Conservation (phyloP, 2,888 invertebrate genomes). For the Polydesmus complanatus region DNA sequence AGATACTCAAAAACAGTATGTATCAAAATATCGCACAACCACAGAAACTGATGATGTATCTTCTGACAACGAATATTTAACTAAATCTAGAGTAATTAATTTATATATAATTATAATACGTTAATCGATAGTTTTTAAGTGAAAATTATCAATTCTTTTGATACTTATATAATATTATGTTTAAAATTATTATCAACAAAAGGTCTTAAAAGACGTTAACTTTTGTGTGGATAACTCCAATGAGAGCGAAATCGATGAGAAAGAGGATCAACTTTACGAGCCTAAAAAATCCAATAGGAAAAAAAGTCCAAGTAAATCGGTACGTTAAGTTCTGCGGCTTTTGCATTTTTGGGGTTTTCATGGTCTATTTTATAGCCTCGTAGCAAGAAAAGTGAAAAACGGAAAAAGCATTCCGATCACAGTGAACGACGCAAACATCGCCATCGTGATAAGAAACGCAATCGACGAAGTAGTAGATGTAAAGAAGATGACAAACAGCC, state of each 20-base stretch:
- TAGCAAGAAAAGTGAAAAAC: neutral
- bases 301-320: slow-evolving; percentile 12
- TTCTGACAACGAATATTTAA: slow-evolving; percentile 27
- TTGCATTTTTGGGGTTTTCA: neutral
- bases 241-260: neutral
- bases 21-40: slow-evolving; percentile 14
- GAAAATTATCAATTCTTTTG: neutral
- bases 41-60: slow-evolving; percentile 29
- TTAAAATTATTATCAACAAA: neutral
- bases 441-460: slow-evolving; percentile 7
- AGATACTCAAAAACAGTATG: neutral
- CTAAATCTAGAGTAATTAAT: neutral
- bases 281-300: slow-evolving; percentile 10
- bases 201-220: neutral
- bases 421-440: slow-evolving; percentile 1
- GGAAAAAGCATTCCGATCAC: neutral
- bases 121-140: too few species aligned
- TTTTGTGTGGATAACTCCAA: neutral
- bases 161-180: neutral
- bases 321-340: neutral
- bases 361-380: neutral
- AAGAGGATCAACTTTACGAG: slow-evolving; percentile 7
- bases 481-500: slow-evolving; percentile 31
- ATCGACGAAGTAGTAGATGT: neutral
- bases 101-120: too few species aligned